Evolutionary conservation across 2,113 vertebrate genomes (phyloP), one percentile per base, ranked within the genome.

Genomic region (Ameiurus melas): DNA sequence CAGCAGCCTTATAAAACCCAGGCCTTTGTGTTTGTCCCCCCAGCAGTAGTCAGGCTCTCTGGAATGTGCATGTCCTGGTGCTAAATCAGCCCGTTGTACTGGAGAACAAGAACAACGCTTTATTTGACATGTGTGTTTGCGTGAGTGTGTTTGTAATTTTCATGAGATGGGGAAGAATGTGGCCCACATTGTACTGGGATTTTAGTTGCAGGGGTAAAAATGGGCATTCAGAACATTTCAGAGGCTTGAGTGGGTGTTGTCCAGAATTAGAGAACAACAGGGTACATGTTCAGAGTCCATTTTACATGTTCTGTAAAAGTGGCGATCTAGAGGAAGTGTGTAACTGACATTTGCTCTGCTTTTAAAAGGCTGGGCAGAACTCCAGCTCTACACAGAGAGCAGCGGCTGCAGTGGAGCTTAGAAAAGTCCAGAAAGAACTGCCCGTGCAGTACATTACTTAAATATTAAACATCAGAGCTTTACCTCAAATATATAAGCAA

Each of bases 11-110:
- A 7, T 84, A 51, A 64, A 55, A 70, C 33, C 53, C 62, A 43
- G 22, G 83, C 47, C 16, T 81, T 53, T 78, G 71, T 53, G 78
- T 70, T 62, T 39, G 43, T 71, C 39, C 60, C n/a, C 57, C 55
- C 4, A 66, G 77, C 43, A 22, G 70, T 70, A 53, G 51, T 33
- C 51, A 19, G 64, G 78, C 16, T 43, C 47, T 83, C 27, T 62
- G 85, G 84, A 86, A 80, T 85, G 75, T 85, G 55, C 55, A 55
- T 84, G 81, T 81, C 81, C 43, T 87, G 66, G 64, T 78, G 62
- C 19, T 89, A 86, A 90, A 88, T 70, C 87, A 84, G 86, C 68
- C 88, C 77, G 66, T 91, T 91, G 90, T 91, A 22, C 55, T 62
- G 58, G 53, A 86, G 83, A 86, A 62, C 73, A 66, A 85, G 77